A percentile compares a stretch with the other conserved stretches of the same genome.
phyloP scores from a whole-genome alignment of 2,113 vertebrate species.

The Lycocorax pyrrhopterus region DNA sequence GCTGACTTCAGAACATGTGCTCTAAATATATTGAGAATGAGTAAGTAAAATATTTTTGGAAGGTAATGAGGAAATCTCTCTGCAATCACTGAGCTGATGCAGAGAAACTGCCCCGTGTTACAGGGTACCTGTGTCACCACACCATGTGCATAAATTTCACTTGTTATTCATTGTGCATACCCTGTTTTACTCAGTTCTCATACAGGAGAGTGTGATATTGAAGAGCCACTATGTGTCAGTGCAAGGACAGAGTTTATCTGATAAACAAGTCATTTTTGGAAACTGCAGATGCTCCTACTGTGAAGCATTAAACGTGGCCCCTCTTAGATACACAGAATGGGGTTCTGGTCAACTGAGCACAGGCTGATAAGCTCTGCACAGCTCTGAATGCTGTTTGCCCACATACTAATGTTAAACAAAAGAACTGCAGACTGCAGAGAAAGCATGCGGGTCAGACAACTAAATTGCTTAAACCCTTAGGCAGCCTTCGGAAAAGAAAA shows the following conservation, averaged over 20 bases:
- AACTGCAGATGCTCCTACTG: slow-evolving; percentile 77
- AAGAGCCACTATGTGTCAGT: slow-evolving; percentile 74
- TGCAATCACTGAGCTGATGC: neutral
- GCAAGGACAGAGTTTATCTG: slow-evolving; percentile 79
- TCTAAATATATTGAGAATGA: neutral
- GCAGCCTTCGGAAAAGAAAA: slow-evolving; percentile 80
- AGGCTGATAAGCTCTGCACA: slow-evolving; percentile 80
- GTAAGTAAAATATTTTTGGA: neutral
- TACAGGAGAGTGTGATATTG: slow-evolving; percentile 66
- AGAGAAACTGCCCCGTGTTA: neutral
- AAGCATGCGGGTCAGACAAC: slow-evolving; percentile 79
- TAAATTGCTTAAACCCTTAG: slow-evolving; percentile 84
- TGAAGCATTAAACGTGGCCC: slow-evolving; percentile 79
- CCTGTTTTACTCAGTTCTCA: slow-evolving; percentile 60
- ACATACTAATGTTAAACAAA: slow-evolving; percentile 87
- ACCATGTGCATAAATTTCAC: slow-evolving; percentile 31
- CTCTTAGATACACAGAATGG: slow-evolving; percentile 78
- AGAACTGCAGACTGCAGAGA: slow-evolving; percentile 80
- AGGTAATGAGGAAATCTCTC: neutral
- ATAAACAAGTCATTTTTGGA: slow-evolving; percentile 83
- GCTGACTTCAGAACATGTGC: neutral
- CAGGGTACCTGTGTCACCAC: slow-evolving; percentile 1
- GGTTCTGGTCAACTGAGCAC: slow-evolving; percentile 78
- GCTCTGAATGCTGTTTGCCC: slow-evolving; percentile 83
- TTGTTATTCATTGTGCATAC: slow-evolving; percentile 53